Conservation (phyloP, 2,797 vertebrate genomes). For the Parauchenoglanis punctatus region DNA sequence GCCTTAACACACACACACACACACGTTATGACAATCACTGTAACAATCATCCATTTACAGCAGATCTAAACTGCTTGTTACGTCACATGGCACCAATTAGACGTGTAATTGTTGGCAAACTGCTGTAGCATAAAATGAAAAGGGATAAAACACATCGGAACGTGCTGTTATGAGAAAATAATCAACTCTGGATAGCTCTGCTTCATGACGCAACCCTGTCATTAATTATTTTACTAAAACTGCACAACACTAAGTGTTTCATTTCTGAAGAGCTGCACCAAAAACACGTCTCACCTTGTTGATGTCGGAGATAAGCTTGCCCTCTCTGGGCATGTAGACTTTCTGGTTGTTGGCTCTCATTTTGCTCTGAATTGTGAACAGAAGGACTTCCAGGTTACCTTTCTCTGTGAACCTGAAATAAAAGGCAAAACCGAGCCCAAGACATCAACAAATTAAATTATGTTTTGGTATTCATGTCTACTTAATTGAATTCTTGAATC, state of each 20-base stretch:
- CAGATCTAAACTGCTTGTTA: neutral
- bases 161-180: neutral
- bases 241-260: neutral
- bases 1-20: slow-evolving; percentile 69
- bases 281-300: slow-evolving; percentile 82
- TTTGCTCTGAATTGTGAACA: slow-evolving; percentile 96
- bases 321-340: slow-evolving; percentile 92
- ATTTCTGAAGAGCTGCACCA: neutral
- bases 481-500: neutral
- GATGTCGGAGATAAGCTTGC: slow-evolving; percentile 95
- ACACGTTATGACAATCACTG: neutral
- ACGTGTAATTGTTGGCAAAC: neutral
- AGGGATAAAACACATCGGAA: neutral
- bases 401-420: slow-evolving; percentile 89
- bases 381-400: slow-evolving; percentile 91
- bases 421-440: neutral
- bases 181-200: neutral
- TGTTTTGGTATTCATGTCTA: neutral
- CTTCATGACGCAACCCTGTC: neutral
- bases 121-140: neutral
- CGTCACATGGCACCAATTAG: too few relatives aligned
- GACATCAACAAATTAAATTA: neutral
- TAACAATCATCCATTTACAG: neutral
- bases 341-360: slow-evolving; percentile 98
- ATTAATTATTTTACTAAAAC: neutral